Percentiles rank a stretch among this genome's conserved stretches.
Evolutionary conservation across 1,140 invertebrate species (phyloP).

Genomic region (Chironomus striatipennis): DNA sequence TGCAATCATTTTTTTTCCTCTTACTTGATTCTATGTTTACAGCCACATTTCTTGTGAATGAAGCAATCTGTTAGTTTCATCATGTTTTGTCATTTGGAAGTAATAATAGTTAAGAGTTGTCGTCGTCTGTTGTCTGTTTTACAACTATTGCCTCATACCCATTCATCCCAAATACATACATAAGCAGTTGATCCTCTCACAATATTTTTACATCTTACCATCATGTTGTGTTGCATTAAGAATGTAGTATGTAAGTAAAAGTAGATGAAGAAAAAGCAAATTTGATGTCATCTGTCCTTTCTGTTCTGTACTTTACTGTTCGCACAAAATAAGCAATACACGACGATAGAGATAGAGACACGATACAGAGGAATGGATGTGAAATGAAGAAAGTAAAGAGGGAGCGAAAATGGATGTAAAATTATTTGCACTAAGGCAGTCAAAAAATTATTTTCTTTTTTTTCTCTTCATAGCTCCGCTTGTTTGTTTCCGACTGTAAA

Average conservation of each 20-base stretch:
- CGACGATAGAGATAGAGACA: too few relatives aligned
- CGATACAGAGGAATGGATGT: too few relatives aligned
- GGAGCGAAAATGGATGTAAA: too few relatives aligned
- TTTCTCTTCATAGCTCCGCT: too few relatives aligned
- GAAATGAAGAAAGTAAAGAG: too few relatives aligned
- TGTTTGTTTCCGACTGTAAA: not conserved
- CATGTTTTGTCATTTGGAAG: slow-evolving; percentile 16
- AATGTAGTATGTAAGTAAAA: not conserved
- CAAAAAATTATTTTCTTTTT: not conserved
- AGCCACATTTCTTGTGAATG: not conserved
- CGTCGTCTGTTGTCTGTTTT: not conserved
- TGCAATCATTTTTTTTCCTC: not conserved
- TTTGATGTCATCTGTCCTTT: not conserved
- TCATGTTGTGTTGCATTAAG: not conserved
- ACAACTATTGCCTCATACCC: not conserved
- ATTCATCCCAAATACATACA: too few relatives aligned
- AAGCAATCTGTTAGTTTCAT: slow-evolving; percentile 18
- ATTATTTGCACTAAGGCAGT: too few relatives aligned
- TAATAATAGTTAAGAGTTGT: slow-evolving; percentile 19
- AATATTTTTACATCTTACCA: not conserved
- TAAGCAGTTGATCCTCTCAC: too few relatives aligned
- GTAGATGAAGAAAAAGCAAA: not conserved
- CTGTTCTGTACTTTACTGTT: too few relatives aligned
- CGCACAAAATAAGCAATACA: too few relatives aligned
- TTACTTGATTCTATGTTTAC: too few relatives aligned